Evolutionary conservation across 2,113 vertebrate species (phyloP).

Genomic region (Aviceda subcristata): DNA sequence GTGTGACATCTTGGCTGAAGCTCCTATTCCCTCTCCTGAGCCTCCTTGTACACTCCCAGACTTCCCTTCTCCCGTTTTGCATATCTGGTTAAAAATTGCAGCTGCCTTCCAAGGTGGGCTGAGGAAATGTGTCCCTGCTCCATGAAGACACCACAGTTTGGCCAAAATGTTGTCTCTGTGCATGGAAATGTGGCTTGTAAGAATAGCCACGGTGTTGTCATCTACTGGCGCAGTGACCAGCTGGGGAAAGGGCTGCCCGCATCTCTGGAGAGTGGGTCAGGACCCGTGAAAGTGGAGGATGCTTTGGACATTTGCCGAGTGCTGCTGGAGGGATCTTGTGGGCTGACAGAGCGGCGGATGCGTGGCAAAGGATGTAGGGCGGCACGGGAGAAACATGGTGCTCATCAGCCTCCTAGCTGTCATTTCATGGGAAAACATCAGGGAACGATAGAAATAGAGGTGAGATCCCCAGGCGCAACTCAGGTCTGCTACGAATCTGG

Average conservation of each 20-base stretch:
- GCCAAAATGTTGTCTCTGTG: background rate
- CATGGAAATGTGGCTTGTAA: background rate
- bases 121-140: background rate
- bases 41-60: background rate
- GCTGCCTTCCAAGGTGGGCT: background rate
- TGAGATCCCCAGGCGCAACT: background rate
- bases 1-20: background rate
- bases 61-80: background rate
- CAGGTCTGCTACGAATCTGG: background rate
- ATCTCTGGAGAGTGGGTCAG: background rate
- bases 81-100: background rate
- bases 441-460: background rate
- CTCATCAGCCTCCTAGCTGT: background rate
- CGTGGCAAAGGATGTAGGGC: background rate
- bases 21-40: background rate
- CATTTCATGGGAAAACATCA: background rate
- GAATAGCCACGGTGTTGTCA: background rate
- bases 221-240: background rate
- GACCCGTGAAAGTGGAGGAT: background rate
- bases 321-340: background rate
- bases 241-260: background rate
- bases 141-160: background rate
- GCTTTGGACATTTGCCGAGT: background rate
- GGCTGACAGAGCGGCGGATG: background rate
- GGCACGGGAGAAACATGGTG: background rate